Conservation (phyloP, 2,888 invertebrate species). For the Ophion obscuratus region DNA sequence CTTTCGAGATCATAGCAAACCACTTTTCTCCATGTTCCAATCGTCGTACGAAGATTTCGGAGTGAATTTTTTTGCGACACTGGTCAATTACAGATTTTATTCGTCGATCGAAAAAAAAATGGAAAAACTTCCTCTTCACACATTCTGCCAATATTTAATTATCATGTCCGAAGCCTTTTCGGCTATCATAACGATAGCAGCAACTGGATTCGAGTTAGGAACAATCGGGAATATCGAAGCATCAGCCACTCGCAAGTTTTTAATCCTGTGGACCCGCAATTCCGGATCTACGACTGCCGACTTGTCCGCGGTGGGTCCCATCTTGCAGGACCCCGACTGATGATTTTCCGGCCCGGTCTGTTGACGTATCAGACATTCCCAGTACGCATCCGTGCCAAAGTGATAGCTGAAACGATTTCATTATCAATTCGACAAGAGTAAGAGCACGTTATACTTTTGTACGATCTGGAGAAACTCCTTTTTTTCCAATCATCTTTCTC, state of each 20-base stretch:
- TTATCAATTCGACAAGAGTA: background rate
- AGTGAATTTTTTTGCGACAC: too few species aligned
- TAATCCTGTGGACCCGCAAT: constrained; percentile 87
- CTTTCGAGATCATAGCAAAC: background rate
- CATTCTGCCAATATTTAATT: constrained; percentile 84
- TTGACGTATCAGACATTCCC: constrained; percentile 88
- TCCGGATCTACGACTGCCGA: constrained; percentile 86
- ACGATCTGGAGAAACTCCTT: background rate
- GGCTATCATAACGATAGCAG: constrained; percentile 89
- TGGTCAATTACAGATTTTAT: constrained; percentile 13
- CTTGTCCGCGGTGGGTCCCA: constrained; percentile 85
- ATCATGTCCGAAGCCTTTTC: constrained; percentile 90
- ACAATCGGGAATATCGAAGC: constrained; percentile 89
- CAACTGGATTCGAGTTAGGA: constrained; percentile 88
- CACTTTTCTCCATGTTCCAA: background rate
- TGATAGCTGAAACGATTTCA: constrained; percentile 79
- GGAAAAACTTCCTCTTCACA: constrained; percentile 21
- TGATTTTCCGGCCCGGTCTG: constrained; percentile 88
- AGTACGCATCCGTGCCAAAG: constrained; percentile 87
- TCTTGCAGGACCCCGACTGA: constrained; percentile 87
- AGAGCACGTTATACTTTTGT: background rate
- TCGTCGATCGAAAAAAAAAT: background rate
- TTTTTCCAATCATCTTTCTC: too few species aligned
- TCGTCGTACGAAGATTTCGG: background rate
- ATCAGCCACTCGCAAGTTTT: constrained; percentile 88